Percentiles rank a stretch among this genome's conserved stretches.
Evolutionary conservation across 1,140 invertebrate species (phyloP).

Genomic region (Schlechtendalia chinensis): DNA sequence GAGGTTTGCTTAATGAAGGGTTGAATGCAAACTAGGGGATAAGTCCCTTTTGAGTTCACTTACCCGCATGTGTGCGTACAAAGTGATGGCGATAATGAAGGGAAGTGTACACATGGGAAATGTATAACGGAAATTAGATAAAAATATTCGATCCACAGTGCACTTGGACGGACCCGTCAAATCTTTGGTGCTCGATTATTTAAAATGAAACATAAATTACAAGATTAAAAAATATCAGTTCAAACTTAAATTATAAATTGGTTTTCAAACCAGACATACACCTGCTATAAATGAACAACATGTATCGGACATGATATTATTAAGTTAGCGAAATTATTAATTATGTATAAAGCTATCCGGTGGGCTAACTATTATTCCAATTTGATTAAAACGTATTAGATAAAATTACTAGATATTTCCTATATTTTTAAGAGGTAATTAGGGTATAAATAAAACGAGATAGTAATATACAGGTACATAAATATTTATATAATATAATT

Average conservation of each 20-base stretch:
- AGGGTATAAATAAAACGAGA: too few relatives aligned
- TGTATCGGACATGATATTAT: too few relatives aligned
- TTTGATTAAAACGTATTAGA: too few relatives aligned
- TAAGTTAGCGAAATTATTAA: too few relatives aligned
- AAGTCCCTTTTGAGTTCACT: slow-evolving; percentile 41
- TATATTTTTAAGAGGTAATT: background rate
- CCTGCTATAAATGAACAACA: too few relatives aligned
- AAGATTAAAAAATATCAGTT: background rate
- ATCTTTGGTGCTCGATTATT: background rate
- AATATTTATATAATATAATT: too few relatives aligned
- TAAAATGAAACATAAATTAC: slow-evolving; percentile 1
- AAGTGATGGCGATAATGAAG: slow-evolving; percentile 35
- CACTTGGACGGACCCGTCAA: background rate
- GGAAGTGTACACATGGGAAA: slow-evolving; percentile 45
- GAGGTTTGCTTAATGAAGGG: slow-evolving; percentile 43
- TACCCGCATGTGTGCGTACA: slow-evolving; percentile 34
- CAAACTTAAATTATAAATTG: too few relatives aligned
- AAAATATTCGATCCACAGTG: background rate
- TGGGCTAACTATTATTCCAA: too few relatives aligned
- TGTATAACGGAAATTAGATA: slow-evolving; percentile 45
- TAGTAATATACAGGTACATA: too few relatives aligned
- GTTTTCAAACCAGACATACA: too few relatives aligned
- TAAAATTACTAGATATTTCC: background rate
- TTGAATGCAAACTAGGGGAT: slow-evolving; percentile 41
- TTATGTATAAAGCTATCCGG: too few relatives aligned